Conservation (phyloP, 2,113 vertebrate species). For the Prochilodus magdalenae region DNA sequence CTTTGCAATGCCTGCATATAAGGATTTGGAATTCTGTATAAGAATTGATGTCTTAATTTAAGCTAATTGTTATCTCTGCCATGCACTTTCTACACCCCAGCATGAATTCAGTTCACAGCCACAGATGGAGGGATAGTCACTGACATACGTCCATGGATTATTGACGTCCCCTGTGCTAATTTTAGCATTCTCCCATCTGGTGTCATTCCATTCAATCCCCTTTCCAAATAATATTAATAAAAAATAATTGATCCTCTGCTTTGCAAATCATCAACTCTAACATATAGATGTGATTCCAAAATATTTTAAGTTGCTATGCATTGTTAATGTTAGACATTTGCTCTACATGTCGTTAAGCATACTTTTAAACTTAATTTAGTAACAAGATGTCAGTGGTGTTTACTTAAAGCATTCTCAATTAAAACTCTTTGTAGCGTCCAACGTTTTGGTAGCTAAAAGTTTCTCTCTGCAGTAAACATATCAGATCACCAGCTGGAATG, state of each 20-base stretch:
- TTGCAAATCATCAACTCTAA: too few species aligned
- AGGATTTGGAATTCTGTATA: neutral
- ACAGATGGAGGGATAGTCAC: neutral
- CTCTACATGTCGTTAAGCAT: neutral
- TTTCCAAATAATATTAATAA: neutral
- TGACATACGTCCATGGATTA: constrained; percentile 47
- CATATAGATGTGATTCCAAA: too few species aligned
- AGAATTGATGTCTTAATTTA: neutral
- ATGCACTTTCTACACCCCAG: constrained; percentile 37
- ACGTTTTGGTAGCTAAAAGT: too few species aligned
- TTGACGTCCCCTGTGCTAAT: constrained; percentile 54
- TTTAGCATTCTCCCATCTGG: constrained; percentile 56
- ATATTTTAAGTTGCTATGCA: too few species aligned
- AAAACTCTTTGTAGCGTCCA: too few species aligned
- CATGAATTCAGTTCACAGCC: neutral
- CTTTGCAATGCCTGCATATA: too few species aligned
- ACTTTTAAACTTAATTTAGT: constrained; percentile 14
- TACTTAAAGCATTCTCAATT: neutral
- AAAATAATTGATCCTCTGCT: neutral
- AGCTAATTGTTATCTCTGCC: neutral
- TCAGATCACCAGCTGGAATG: too few species aligned
- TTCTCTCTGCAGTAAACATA: too few species aligned
- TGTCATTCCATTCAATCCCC: neutral
- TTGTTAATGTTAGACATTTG: too few species aligned
- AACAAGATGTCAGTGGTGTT: neutral